Percentiles rank a stretch among this genome's conserved stretches.
Conservation (phyloP, 1,140 invertebrate species). For the Nylanderia fulva region DNA sequence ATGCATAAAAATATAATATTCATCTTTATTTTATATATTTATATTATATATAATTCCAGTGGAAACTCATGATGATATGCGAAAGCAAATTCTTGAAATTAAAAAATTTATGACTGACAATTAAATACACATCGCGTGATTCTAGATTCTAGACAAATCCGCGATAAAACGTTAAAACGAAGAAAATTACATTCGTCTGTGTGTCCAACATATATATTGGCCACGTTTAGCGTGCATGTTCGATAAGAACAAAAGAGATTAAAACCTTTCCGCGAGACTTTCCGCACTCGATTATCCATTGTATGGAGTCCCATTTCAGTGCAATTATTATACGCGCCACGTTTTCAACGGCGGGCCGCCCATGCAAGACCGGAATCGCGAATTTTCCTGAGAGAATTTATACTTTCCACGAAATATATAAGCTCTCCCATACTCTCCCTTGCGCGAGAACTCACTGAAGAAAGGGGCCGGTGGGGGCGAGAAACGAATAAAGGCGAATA, state of each 20-base stretch:
- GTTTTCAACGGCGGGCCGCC: constrained; percentile 51
- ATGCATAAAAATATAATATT: too few species aligned
- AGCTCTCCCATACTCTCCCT: background rate
- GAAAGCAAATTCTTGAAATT: background rate
- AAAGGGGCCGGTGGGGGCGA: background rate
- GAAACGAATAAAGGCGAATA: constrained; percentile 60
- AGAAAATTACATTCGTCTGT: background rate
- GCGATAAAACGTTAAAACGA: background rate
- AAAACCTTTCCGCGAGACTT: constrained; percentile 1
- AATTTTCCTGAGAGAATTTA: constrained; percentile 48
- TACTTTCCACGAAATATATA: constrained; percentile 54
- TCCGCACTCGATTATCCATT: constrained; percentile 43
- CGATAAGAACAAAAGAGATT: constrained; percentile 34
- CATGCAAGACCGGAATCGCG: constrained; percentile 18
- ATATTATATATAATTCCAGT: background rate
- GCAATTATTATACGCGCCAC: constrained; percentile 60
- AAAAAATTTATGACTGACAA: background rate
- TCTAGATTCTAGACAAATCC: background rate
- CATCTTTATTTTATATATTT: too few species aligned
- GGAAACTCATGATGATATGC: background rate
- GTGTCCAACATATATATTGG: background rate
- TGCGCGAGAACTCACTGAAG: constrained; percentile 25
- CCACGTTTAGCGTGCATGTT: background rate
- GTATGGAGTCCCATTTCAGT: background rate
- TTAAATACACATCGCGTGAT: background rate